Evolutionary conservation across 1,140 invertebrate species (phyloP), one percentile per base, ranked within the genome.

Genomic region (Zaprionus tsacasi): DNA sequence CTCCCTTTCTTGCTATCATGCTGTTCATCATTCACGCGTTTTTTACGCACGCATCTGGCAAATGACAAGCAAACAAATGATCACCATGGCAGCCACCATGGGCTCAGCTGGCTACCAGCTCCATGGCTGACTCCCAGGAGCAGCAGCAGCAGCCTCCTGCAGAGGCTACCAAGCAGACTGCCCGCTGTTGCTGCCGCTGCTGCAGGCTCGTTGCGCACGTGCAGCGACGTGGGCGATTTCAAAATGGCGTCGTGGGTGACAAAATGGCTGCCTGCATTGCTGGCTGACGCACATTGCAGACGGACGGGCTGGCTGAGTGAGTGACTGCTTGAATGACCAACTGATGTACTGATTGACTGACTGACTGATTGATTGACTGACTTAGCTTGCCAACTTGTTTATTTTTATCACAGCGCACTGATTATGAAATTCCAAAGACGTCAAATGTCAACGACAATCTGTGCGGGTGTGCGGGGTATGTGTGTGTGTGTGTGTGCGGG

Each of bases 61-160:
- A 78, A 81, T 81, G 81, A 78, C 81, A 81, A 68, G 73, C 70
- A 85, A 78, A 63, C 59, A 86, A 81, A 86, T 78, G 70, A 73
- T 73, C 64, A 36, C 36, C 64, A 67, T 67, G 48, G 56, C 48
- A 69, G 67, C 57, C 17, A 21, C 57, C 17, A 21, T 33, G 27
- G 38, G 27, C 48, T 70, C 79, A 55, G 67, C 79, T 80, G 33
- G 59, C 15, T 38, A 11, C n/a, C 50, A 35, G 33, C n/a, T 52
- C 45, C 1, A 7, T 1, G 1, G 8, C 12, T 36, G 8, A 10
- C 21, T 55, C 21, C 50, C 33, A 11, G 56, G 17, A 30, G 27
- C 3, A 30, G 27, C 30, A 17, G 21, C 25, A 5, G 21, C 45
- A 27, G 11, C 12, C 21, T n/a, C 11, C 38, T 27, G 36, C 60